These are phyloP conservation scores for Agrypnia vestita DNA, from an alignment of 1,140 invertebrate genomes.

Conservation along the genomic window DNA sequence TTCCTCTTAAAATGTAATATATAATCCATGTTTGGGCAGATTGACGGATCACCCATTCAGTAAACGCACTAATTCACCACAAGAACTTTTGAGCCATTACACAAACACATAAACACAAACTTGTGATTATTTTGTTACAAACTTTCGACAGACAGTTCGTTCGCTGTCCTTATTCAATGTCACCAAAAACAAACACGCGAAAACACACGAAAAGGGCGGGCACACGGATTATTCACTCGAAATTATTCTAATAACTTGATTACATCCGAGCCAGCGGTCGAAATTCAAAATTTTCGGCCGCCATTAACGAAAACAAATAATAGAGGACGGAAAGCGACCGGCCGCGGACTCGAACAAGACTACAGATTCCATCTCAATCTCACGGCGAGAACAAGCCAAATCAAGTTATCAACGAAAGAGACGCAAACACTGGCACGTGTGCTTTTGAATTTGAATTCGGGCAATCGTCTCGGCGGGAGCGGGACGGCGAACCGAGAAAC, in stretches of 20 bases:
- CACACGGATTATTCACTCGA: not conserved
- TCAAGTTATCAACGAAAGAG: constrained; percentile 55
- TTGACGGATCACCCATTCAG: not conserved
- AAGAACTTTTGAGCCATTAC: constrained; percentile 1
- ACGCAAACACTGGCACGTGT: constrained; percentile 42
- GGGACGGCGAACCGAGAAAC: constrained; percentile 28
- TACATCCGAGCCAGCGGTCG: not conserved
- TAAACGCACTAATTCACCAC: constrained; percentile 14
- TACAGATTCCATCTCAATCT: constrained; percentile 49
- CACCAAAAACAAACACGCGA: constrained; percentile 13
- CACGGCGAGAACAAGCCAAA: constrained; percentile 39
- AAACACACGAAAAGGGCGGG: not conserved
- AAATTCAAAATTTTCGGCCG: constrained; percentile 31
- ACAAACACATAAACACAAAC: constrained; percentile 26
- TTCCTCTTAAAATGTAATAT: constrained; percentile 21
- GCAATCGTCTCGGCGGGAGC: not conserved
- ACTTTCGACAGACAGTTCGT: not conserved
- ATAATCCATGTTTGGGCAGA: constrained; percentile 36
- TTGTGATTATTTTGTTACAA: constrained; percentile 19
- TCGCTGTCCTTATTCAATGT: constrained; percentile 13
- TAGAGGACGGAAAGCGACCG: constrained; percentile 11
- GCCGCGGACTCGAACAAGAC: constrained; percentile 37
- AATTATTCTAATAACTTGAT: constrained; percentile 3
- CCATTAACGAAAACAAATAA: constrained; percentile 40
- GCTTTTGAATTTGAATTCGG: constrained; percentile 20